Conservation (phyloP, 2,113 vertebrate species). For the Lichenostomus cassidix region DNA sequence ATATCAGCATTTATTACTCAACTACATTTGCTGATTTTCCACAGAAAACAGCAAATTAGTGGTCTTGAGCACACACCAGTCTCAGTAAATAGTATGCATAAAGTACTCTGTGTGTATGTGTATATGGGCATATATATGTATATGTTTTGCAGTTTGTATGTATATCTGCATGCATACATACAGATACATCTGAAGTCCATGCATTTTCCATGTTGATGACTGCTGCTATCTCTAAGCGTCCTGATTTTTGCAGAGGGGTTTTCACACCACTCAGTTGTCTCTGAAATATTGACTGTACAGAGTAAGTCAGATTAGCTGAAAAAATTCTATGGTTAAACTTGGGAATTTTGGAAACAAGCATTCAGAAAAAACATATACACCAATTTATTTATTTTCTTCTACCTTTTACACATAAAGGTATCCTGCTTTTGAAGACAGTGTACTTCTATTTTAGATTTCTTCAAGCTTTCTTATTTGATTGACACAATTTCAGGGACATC, state of each 20-base stretch:
- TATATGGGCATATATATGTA: accelerated
- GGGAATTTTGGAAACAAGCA: background rate
- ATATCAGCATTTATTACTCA: constrained; percentile 9
- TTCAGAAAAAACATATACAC: background rate
- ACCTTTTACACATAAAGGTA: background rate
- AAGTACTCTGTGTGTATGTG: accelerated
- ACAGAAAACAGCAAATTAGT: background rate
- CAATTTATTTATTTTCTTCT: background rate
- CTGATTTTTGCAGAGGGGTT: background rate
- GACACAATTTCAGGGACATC: background rate
- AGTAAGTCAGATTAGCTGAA: background rate
- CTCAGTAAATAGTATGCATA: background rate
- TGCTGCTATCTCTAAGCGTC: background rate
- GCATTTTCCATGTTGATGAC: background rate
- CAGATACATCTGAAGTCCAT: background rate
- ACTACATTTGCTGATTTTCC: background rate
- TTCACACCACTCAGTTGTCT: background rate
- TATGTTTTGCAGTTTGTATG: background rate
- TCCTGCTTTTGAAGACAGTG: background rate
- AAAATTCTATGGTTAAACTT: background rate
- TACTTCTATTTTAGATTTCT: background rate
- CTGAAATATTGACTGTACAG: background rate
- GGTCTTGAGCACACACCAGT: background rate
- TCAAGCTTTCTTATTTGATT: background rate
- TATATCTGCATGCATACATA: background rate